A percentile compares a stretch with the other conserved stretches of the same genome.
phyloP scores from a whole-genome alignment of 2,113 vertebrate species.

The Isichthys henryi region DNA sequence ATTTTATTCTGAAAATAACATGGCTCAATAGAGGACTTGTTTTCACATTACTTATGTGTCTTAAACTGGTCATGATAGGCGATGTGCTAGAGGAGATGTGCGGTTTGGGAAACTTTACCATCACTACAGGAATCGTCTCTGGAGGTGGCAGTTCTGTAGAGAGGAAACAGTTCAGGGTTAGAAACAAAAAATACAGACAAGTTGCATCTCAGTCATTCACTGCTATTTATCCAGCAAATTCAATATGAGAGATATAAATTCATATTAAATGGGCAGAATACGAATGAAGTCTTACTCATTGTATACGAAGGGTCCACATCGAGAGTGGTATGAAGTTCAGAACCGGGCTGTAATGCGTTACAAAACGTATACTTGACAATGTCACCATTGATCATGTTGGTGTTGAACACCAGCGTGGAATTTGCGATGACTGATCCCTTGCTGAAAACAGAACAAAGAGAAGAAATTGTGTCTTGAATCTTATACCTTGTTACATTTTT shows the following conservation, averaged over 20 bases:
- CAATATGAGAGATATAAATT: neutral
- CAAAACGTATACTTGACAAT: neutral
- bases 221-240: neutral
- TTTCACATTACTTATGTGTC: neutral
- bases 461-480: neutral
- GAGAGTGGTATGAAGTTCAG: constrained; percentile 1
- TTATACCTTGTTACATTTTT: neutral
- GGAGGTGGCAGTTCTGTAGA: neutral
- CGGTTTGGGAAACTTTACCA: neutral
- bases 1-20: neutral
- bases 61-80: neutral
- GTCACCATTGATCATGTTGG: fast-evolving
- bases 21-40: neutral
- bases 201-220: neutral
- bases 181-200: neutral
- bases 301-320: constrained; percentile 20
- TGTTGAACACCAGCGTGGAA: constrained; percentile 29
- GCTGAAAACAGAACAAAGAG: constrained; percentile 23
- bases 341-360: fast-evolving
- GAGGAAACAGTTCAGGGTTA: neutral
- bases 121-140: neutral
- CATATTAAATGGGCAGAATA: neutral
- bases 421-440: constrained; percentile 41
- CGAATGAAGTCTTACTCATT: constrained; percentile 23
- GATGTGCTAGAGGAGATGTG: neutral